Base-by-base conservation (phyloP, 2,888 invertebrate genomes). In the Euspilapteryx auroguttella region DNA sequence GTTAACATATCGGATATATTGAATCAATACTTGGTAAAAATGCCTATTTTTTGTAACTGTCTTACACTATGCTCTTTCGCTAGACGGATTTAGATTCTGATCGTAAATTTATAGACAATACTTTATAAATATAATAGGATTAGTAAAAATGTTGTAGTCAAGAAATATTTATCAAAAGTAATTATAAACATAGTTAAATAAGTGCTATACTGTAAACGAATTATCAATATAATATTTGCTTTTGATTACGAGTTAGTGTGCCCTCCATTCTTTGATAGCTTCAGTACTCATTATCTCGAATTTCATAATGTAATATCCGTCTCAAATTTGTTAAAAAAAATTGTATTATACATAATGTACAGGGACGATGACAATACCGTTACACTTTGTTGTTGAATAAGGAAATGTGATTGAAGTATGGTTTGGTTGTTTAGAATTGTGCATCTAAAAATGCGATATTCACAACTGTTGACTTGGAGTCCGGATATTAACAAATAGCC, bases 341-440 rank as follows among this genome's bases (percentile, higher is more conserved):
- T 17, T 17, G 17, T 17, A 17, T 17, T 17, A 17, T 17, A 17
- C 17, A 17, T 41, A 41, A 49, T 49, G 44, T 69, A 71, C 71
- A 73, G 71, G 71, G 71, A 71, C 55, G 54, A 55, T 47, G 71
- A 73, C 71, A 73, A 73, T 73, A 73, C 51, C 45, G 45, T 52
- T 51, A 42, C 33, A 41, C 47, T 40, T 35, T 39, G 14, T 28
- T 22, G 15, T 22, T 22, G 12, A 23, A 10, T 12, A 21, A 14
- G 14, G 13, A 14, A 14, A 4, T 24, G 24, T 24, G 10, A 7
- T 24, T 13, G n/a, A 20, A 20, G 21, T n/a, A 21, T 12, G 27
- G 12, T 14, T n/a, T 27, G 21, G 27, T 27, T 13, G 21, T 27
- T 11, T 25, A 12, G n/a, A n/a, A n/a, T n/a, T n/a, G n/a, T n/a